Conservation (phyloP, 2,797 vertebrate species). For the Lacerta viridis region DNA sequence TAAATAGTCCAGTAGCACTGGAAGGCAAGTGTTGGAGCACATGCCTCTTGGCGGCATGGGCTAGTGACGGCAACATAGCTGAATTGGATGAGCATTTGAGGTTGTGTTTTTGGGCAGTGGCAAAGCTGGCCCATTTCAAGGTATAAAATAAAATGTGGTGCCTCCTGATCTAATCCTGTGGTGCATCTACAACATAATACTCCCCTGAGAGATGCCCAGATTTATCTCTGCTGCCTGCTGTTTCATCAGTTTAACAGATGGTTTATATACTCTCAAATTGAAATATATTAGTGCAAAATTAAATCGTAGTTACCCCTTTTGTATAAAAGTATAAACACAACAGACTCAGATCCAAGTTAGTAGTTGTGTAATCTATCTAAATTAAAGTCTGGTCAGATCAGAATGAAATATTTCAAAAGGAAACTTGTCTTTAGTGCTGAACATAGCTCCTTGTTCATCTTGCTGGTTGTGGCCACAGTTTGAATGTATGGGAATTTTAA, state of each 20-base stretch:
- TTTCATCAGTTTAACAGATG: too few species aligned
- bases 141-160: neutral
- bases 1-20: neutral
- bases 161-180: neutral
- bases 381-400: constrained; percentile 21
- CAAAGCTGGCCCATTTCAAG: neutral
- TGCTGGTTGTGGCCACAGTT: constrained; percentile 32
- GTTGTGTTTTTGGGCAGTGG: neutral
- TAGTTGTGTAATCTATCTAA: constrained; percentile 16
- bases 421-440: neutral
- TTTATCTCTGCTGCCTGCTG: neutral
- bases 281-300: constrained; percentile 24
- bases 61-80: too few species aligned
- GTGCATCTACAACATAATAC: neutral
- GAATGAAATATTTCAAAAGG: neutral
- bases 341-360: neutral
- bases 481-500: neutral
- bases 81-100: neutral
- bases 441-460: neutral
- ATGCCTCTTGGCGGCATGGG: neutral
- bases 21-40: neutral
- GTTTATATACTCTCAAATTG: neutral
- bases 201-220: neutral
- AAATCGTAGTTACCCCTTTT: constrained; percentile 13
- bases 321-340: neutral